A percentile compares a stretch with the other conserved stretches of the same genome.
These are phyloP conservation scores for Dichetophora obliterata DNA, from an alignment of 2,888 invertebrate species.

Conservation along the genomic window DNA sequence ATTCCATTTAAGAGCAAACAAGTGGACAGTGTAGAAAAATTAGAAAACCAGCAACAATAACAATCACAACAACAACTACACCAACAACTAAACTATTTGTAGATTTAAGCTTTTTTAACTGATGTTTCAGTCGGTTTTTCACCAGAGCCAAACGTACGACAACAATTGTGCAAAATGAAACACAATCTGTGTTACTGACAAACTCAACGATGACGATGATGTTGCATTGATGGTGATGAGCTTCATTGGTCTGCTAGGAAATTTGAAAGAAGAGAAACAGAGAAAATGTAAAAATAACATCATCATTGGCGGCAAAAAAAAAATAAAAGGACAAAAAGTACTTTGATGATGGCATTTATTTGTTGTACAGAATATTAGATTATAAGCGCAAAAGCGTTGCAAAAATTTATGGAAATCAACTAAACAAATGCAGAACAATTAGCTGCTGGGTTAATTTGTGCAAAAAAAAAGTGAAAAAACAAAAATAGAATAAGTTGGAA, in stretches of 20 bases:
- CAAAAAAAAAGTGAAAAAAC: neutral
- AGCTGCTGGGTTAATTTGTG: neutral
- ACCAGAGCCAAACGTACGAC: neutral
- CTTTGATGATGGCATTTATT: slow-evolving; percentile 51
- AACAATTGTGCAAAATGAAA: slow-evolving; percentile 33
- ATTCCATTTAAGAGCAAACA: slow-evolving; percentile 37
- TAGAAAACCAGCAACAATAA: slow-evolving; percentile 17
- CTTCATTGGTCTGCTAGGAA: neutral
- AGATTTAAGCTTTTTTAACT: neutral
- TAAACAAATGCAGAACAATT: slow-evolving; percentile 8
- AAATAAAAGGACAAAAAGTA: neutral
- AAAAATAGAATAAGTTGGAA: neutral
- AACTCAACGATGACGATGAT: slow-evolving; percentile 1
- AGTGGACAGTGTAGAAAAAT: slow-evolving; percentile 22
- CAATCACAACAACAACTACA: neutral
- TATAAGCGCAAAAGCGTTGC: slow-evolving; percentile 31
- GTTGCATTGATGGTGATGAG: slow-evolving; percentile 17
- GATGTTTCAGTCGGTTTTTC: neutral
- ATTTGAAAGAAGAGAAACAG: neutral
- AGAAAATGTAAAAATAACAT: neutral
- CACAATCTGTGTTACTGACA: slow-evolving; percentile 22
- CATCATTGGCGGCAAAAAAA: neutral
- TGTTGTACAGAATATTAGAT: slow-evolving; percentile 53
- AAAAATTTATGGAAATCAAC: slow-evolving; percentile 20
- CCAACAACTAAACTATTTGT: slow-evolving; percentile 28